These are phyloP conservation scores for Aplodontia rufa DNA, from an alignment of 2,113 vertebrate species.

Conservation along the genomic window DNA sequence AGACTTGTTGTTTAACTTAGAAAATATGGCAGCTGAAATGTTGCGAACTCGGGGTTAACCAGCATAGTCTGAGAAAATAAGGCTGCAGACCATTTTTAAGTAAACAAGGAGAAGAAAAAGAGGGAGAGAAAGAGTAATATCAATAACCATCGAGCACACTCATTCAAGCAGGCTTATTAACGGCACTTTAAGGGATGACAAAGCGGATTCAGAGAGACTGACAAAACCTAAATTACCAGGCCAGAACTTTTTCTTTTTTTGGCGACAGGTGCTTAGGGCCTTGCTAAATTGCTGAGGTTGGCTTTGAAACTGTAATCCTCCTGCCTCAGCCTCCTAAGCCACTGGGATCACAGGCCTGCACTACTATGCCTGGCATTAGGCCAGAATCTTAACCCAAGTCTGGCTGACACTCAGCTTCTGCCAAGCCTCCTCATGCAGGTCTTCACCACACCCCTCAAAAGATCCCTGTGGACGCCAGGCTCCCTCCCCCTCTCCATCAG, in stretches of 20 bases:
- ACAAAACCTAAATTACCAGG: rapidly evolving
- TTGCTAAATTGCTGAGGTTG: too few species aligned
- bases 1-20: slow-evolving; percentile 27
- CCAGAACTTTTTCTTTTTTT: too few species aligned
- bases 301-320: too few species aligned
- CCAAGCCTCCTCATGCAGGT: not conserved
- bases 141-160: not conserved
- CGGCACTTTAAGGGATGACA: not conserved
- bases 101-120: not conserved
- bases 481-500: not conserved
- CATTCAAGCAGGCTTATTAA: not conserved
- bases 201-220: not conserved
- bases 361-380: too few species aligned
- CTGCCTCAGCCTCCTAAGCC: too few species aligned
- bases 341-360: too few species aligned
- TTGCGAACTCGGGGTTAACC: not conserved
- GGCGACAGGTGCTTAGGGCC: too few species aligned
- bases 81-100: slow-evolving; percentile 47
- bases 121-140: not conserved
- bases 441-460: not conserved
- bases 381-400: not conserved
- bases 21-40: not conserved
- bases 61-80: slow-evolving; percentile 22
- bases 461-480: too few species aligned
- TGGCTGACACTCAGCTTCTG: not conserved